Conservation (phyloP, 2,797 vertebrate species). For the Babyrousa celebensis region DNA sequence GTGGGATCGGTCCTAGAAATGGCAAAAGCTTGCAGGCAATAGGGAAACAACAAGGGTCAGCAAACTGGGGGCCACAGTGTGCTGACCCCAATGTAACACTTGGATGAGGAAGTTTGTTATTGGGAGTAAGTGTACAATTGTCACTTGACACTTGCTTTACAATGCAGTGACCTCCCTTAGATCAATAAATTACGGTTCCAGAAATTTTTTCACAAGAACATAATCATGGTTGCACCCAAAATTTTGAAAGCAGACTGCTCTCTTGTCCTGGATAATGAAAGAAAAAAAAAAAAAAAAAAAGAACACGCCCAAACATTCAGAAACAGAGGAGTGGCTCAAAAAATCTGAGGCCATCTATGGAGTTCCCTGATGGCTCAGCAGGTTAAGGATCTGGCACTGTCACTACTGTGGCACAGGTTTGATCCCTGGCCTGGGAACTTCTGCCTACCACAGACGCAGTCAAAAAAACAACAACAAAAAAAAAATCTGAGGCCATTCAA, state of each 20-base stretch:
- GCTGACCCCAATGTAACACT: background rate
- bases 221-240: slow-evolving; percentile 14
- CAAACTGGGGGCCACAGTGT: background rate
- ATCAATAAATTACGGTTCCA: slow-evolving; percentile 52
- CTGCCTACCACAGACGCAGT: too few species aligned
- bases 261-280: background rate
- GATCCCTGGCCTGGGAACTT: too few species aligned
- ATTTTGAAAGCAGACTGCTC: slow-evolving; percentile 57
- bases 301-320: slow-evolving; percentile 1
- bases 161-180: slow-evolving; percentile 10
- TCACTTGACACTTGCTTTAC: slow-evolving; percentile 40
- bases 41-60: background rate
- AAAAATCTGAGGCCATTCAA: slow-evolving; percentile 21
- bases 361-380: too few species aligned
- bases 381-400: too few species aligned
- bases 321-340: slow-evolving; percentile 22
- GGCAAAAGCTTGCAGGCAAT: background rate
- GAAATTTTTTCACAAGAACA: slow-evolving; percentile 41
- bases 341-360: background rate
- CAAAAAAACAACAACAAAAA: too few species aligned
- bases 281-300: background rate
- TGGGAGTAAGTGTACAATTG: background rate
- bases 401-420: too few species aligned
- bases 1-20: too few species aligned
- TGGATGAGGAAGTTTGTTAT: slow-evolving; percentile 40